phyloP scores from a whole-genome alignment of 2,888 invertebrate genomes.

The Petrolisthes cinctipes region DNA sequence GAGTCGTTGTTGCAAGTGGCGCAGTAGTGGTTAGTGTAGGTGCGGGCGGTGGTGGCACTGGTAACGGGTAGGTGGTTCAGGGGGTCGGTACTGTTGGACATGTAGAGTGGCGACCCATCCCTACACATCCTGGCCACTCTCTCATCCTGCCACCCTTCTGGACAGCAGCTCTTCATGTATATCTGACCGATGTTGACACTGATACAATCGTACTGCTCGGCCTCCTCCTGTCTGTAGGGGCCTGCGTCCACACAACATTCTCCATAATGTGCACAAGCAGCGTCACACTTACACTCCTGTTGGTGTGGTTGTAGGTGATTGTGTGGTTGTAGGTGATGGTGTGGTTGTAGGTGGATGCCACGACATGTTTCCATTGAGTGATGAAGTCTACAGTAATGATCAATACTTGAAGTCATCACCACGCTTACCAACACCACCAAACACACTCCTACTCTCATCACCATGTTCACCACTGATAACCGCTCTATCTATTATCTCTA shows the following conservation, averaged over 20 bases:
- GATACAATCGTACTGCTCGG: slow-evolving; percentile 37
- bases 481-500: too few species aligned
- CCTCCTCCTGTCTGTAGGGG: slow-evolving; percentile 66
- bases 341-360: too few species aligned
- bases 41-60: slow-evolving; percentile 67
- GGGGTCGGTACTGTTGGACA: slow-evolving; percentile 67
- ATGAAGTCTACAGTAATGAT: too few species aligned
- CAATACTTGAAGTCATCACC: too few species aligned
- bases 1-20: slow-evolving; percentile 71
- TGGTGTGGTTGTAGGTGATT: not conserved
- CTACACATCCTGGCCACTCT: not conserved
- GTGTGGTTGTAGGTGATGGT: not conserved
- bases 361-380: too few species aligned
- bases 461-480: too few species aligned
- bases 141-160: not conserved
- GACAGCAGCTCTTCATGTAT: not conserved
- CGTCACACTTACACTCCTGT: slow-evolving; percentile 71
- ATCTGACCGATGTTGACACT: slow-evolving; percentile 66
- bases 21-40: slow-evolving; percentile 70
- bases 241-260: slow-evolving; percentile 71
- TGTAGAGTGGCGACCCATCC: not conserved
- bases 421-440: too few species aligned
- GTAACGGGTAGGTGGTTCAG: slow-evolving; percentile 69
- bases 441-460: too few species aligned
- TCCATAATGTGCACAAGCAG: slow-evolving; percentile 70